phyloP scores from a whole-genome alignment of 1,140 invertebrate genomes.

The Leptoteleia sp. region DNA sequence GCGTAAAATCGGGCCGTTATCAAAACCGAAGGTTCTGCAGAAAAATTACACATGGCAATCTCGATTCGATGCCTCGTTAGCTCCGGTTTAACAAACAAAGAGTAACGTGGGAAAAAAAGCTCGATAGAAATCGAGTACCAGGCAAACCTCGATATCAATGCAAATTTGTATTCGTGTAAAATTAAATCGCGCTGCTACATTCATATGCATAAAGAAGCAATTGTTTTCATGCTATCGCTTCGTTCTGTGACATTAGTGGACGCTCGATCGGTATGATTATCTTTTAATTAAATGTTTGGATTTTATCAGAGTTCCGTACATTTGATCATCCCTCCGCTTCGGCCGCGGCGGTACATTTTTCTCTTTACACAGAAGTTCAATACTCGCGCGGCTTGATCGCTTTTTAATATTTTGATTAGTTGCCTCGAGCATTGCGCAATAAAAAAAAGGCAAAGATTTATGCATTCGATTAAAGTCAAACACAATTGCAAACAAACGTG shows the following conservation, averaged over 20 bases:
- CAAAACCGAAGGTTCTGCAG: conserved; percentile 30
- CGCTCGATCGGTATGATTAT: conserved; percentile 76
- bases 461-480: neutral
- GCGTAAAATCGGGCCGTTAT: conserved; percentile 49
- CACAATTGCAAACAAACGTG: neutral
- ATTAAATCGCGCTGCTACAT: conserved; percentile 73
- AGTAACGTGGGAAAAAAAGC: conserved; percentile 61
- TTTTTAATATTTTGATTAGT: conserved; percentile 37
- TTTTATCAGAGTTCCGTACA: conserved; percentile 68
- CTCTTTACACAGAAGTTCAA: conserved; percentile 40
- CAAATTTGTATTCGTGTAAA: conserved; percentile 79
- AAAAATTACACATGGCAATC: conserved; percentile 58
- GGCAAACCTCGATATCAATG: conserved; percentile 64
- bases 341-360: conserved; percentile 11
- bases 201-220: conserved; percentile 76
- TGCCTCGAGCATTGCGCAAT: neutral
- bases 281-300: conserved; percentile 80
- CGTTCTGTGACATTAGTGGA: conserved; percentile 76
- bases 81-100: conserved; percentile 61
- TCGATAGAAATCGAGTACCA: conserved; percentile 56
- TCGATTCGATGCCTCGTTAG: conserved; percentile 61
- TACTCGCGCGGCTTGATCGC: conserved; percentile 16
- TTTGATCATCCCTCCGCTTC: conserved; percentile 31
- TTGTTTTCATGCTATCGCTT: conserved; percentile 55
- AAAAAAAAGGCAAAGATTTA: neutral